A percentile compares a stretch with the other conserved stretches of the same genome.
Evolutionary conservation across 2,113 vertebrate genomes (phyloP).

Genomic region (Pollimyrus isidori): DNA sequence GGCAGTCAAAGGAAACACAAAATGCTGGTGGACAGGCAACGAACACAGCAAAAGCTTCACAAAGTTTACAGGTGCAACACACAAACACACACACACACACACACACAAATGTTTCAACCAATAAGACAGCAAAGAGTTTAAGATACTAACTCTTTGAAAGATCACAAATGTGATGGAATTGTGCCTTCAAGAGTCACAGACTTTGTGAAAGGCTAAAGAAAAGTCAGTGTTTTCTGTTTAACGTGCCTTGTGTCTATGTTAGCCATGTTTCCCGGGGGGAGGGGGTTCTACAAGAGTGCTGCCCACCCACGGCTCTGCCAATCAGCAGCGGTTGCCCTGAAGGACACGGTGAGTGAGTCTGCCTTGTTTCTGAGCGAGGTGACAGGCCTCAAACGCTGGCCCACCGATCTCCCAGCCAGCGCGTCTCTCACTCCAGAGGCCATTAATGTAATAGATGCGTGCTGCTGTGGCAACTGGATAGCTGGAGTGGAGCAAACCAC

Average conservation of each 20-base stretch:
- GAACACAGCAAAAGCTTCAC: neutral
- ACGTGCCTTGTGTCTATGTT: neutral
- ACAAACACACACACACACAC: too few relatives aligned
- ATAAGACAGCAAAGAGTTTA: neutral
- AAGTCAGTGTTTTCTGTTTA: neutral
- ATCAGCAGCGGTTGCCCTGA: neutral
- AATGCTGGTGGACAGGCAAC: neutral
- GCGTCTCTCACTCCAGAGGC: neutral
- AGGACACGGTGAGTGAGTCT: neutral
- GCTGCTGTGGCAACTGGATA: neutral
- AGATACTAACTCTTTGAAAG: neutral
- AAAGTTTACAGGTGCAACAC: neutral
- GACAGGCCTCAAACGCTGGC: neutral
- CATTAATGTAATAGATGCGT: neutral
- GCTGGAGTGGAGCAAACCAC: neutral
- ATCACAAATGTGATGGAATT: neutral
- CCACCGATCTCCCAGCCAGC: neutral
- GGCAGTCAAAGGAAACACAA: neutral
- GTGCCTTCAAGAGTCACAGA: neutral
- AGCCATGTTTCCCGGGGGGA: neutral
- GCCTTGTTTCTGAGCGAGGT: neutral
- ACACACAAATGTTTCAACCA: neutral
- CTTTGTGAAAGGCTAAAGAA: neutral
- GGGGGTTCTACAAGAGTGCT: neutral
- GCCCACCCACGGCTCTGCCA: neutral